phyloP scores from a whole-genome alignment of 2,113 vertebrate species.

The Burhinus oedicnemus region DNA sequence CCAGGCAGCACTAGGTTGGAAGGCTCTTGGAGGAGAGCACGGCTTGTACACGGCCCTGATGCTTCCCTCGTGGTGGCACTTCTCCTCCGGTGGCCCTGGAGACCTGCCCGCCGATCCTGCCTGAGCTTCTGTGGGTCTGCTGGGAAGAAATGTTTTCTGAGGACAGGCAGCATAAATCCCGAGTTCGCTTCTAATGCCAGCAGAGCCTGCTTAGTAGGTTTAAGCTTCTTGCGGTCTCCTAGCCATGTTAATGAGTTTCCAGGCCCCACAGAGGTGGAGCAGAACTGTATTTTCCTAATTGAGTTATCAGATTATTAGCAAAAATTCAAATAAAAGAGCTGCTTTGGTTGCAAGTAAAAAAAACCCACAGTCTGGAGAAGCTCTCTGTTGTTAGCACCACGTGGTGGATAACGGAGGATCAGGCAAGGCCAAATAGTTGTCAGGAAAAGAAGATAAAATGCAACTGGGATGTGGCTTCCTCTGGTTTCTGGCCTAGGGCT shows the following conservation, averaged over 20 bases:
- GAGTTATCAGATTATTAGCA: conserved; percentile 13
- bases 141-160: not conserved
- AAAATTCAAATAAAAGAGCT: conserved; percentile 39
- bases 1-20: not conserved
- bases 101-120: accelerated
- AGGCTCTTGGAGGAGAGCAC: not conserved
- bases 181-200: not conserved
- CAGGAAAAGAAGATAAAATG: not conserved
- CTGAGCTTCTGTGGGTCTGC: not conserved
- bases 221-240: not conserved
- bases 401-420: not conserved
- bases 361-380: not conserved
- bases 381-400: not conserved
- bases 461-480: not conserved
- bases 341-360: not conserved
- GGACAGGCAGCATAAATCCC: not conserved
- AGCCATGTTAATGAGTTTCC: conserved; percentile 7
- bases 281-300: not conserved
- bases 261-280: conserved; percentile 33
- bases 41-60: not conserved
- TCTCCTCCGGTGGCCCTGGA: not conserved
- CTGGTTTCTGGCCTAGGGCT: not conserved
- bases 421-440: not conserved
- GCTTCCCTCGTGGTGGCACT: not conserved
- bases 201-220: not conserved